Conservation (phyloP, 64 coral and sea anemone species). For the Trachythela sp. region DNA sequence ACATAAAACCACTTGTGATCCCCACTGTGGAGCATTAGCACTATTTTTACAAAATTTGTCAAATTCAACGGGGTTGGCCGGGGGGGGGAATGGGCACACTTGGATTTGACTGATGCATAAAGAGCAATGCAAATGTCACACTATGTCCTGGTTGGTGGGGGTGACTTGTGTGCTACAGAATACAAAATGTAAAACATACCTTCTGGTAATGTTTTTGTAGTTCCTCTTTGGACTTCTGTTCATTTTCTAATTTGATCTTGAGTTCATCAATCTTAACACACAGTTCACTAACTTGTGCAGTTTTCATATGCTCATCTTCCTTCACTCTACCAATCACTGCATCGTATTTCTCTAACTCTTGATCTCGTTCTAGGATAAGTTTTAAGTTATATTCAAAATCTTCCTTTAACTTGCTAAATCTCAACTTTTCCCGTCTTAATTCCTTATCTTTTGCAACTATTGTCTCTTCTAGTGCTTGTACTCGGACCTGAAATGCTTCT, state of each 20-base stretch:
- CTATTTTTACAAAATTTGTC: too few relatives aligned
- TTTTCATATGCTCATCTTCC: conserved; percentile 49
- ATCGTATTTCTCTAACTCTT: conserved; percentile 82
- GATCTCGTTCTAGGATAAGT: conserved; percentile 72
- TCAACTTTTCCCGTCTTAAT: conserved; percentile 58
- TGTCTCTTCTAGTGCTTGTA: conserved; percentile 59
- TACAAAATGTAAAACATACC: conserved; percentile 39
- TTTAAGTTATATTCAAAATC: conserved; percentile 96
- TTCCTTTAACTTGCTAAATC: conserved; percentile 85
- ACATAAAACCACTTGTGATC: too few relatives aligned
- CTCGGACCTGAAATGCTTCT: conserved; percentile 64
- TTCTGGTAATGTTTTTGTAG: conserved; percentile 85
- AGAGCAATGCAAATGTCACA: too few relatives aligned
- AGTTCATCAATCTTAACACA: conserved; percentile 89
- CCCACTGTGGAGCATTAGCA: too few relatives aligned
- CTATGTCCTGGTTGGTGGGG: too few relatives aligned
- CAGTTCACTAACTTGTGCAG: conserved; percentile 82
- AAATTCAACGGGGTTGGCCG: too few relatives aligned
- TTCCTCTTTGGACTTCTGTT: conserved; percentile 72
- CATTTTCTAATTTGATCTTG: conserved; percentile 56
- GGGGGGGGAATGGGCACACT: too few relatives aligned
- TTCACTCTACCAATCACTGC: conserved; percentile 61
- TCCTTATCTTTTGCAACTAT: conserved; percentile 69
- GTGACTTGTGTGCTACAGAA: not conserved
- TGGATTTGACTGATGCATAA: too few relatives aligned